Conservation (phyloP, 2,113 vertebrate genomes). For the Piaya cayana region DNA sequence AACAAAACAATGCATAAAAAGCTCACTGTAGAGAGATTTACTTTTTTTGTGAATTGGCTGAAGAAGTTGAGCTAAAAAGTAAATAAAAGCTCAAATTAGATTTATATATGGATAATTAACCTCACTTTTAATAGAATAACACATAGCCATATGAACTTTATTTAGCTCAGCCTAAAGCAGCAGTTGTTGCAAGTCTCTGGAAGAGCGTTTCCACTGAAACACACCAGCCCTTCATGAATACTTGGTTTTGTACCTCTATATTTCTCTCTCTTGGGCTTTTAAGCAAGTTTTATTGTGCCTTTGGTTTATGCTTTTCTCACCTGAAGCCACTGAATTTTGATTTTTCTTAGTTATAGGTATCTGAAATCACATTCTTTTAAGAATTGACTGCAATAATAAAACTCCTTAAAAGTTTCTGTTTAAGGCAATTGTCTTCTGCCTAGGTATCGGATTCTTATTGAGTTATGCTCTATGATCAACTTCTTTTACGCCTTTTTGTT, state of each 20-base stretch:
- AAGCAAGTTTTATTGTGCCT: not conserved
- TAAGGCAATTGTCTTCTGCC: not conserved
- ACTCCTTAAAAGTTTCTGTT: not conserved
- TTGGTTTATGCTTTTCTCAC: slow-evolving; percentile 15
- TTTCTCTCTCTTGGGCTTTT: slow-evolving; percentile 24
- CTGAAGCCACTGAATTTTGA: slow-evolving; percentile 1
- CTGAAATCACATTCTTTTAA: not conserved
- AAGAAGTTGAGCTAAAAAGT: not conserved
- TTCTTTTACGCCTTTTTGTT: not conserved
- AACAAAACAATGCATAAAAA: not conserved
- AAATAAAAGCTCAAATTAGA: not conserved
- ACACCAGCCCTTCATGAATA: not conserved
- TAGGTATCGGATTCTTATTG: not conserved
- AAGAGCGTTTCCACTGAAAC: not conserved
- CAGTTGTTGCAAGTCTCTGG: not conserved
- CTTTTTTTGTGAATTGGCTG: not conserved
- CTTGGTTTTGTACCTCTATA: not conserved
- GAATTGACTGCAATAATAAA: not conserved
- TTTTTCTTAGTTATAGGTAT: not conserved
- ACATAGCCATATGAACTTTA: not conserved
- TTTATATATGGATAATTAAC: not conserved
- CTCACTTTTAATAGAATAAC: not conserved
- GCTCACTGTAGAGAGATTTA: not conserved
- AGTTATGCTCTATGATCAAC: not conserved
- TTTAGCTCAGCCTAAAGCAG: not conserved